Base-by-base conservation (phyloP, 2,113 vertebrate species). In the Silurus glanis region DNA sequence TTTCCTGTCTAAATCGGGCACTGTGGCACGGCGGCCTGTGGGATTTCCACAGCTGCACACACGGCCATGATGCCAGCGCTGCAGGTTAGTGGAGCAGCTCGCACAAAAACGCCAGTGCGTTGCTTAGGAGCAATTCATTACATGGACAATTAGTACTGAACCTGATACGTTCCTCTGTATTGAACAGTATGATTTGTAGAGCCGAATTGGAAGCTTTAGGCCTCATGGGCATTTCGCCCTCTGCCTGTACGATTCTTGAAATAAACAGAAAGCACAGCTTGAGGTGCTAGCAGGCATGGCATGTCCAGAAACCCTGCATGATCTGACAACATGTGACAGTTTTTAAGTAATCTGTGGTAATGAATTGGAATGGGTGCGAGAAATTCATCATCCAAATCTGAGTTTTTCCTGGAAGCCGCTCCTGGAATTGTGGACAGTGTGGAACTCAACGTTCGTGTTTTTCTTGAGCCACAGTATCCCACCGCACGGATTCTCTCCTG, bases 1-100 rank as follows among this genome's bases (percentile, higher is more conserved):
- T 86, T 89, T 86, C 85, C 80, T 66, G 76, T 81, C 82, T 89
- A 75, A 88, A 75, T 56, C 79, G 80, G 83, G 78, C 72, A 71
- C 67, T 10, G 59, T 82, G 62, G 88, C 85, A 66, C 51, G 51
- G 78, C 85, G 61, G 85, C 64, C 71, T 83, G 71, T 45, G 66
- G 88, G 82, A 76, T 86, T 84, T 86, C 85, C 85, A 89, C 81
- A 83, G 84, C 80, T 74, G 79, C 64, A 67, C 37, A 66, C 56
- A 23, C 28, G 16, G 78, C 87, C 61, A 81, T 21, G 8, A 76
- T 45, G 83, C 83, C 80, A 45, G 71, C 78, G 23, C 16, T 89
- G 69, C 61, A 83, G 67, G 80, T 74, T 71, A 74, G 61, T 12
- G 8, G 75, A 37, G 62, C 61, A 67, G 25, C 71, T 82, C 10